A percentile compares a stretch with the other conserved stretches of the same genome.
phyloP scores from a whole-genome alignment of 2,888 invertebrate genomes.

The Diarsia rubi region DNA sequence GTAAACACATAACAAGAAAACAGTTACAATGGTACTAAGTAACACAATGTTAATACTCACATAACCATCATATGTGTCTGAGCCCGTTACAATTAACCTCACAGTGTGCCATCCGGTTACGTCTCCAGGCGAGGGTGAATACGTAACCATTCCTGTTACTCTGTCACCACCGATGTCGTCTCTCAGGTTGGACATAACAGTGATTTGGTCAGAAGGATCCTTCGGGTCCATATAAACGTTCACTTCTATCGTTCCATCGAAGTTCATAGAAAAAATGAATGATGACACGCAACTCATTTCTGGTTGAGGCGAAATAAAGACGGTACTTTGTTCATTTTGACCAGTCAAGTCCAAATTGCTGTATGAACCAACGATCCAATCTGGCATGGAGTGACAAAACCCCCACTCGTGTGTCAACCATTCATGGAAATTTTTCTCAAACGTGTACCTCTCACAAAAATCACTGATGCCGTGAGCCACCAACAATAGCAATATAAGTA shows the following conservation, averaged over 20 bases:
- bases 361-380: conserved; percentile 68
- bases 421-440: conserved; percentile 70
- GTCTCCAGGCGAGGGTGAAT: too few species aligned
- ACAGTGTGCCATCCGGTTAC: conserved; percentile 29
- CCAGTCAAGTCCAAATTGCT: conserved; percentile 39
- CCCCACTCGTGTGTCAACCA: conserved; percentile 68
- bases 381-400: conserved; percentile 54
- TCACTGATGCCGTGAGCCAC: conserved; percentile 65
- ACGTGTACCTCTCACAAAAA: conserved; percentile 70
- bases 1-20: too few species aligned
- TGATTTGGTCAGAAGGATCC: conserved; percentile 7
- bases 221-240: conserved; percentile 27
- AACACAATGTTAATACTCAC: conserved; percentile 31
- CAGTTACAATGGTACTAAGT: too few species aligned
- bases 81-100: conserved; percentile 31
- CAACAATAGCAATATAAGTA: conserved; percentile 53
- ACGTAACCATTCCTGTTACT: conserved; percentile 7
- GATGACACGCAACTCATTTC: conserved; percentile 31
- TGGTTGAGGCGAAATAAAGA: conserved; percentile 69
- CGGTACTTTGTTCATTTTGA: conserved; percentile 65
- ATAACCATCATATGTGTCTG: conserved; percentile 34
- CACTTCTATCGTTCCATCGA: conserved; percentile 33
- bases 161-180: conserved; percentile 8
- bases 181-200: not conserved
- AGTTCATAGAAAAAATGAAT: conserved; percentile 14